Base-by-base conservation (phyloP, 2,888 invertebrate genomes). In the Noctuana brunneofusca region DNA sequence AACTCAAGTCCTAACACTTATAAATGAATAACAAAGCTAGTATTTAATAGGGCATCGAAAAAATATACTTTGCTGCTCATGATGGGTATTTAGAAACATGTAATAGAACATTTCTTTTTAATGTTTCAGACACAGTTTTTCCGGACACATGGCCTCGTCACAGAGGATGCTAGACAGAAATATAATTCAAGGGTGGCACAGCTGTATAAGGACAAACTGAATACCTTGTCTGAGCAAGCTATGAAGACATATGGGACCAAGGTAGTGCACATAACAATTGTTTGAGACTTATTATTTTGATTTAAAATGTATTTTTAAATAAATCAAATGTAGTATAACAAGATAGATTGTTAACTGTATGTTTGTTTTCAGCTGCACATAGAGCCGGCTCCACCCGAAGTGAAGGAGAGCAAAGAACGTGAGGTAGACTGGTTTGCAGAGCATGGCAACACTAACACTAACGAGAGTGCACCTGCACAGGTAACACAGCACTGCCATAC, bases 151-250 rank as follows among this genome's bases (percentile, higher is more conserved):
- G 98, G 98, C 71, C 96, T 98, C 82, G 94, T 93, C 63, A 96
- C 97, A 38, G 95, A 95, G 53, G 99, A 99, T 91, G 96, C 98
- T 16, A 97, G 98, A 73, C 97, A 98, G 84, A 99, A 99, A 84
- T 99, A 99, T 87, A 97, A 96, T 81, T 99, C 99, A 1, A 93
- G 99, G 64, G 97, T 98, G 54, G 99, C 99, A 1, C 96, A 96
- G 78, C 89, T 98, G 75, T 99, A 99, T 86, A 93, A 95, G 74
- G 98, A 99, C 75, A 99, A 98, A 85, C 90, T 99, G 66, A 91
- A 94, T 68, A 92, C 95, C 59, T 86, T 94, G 73, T 97, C 99
- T n/a, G 93, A 95, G 68, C 96, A 97, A 78, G 97, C 98, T 12
- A 96, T 98, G 94, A 95, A 95, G 86, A 93, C 95, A 35, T 95